Conservation (phyloP, 1,140 invertebrate species). For the Trypoxylus dichotomus region DNA sequence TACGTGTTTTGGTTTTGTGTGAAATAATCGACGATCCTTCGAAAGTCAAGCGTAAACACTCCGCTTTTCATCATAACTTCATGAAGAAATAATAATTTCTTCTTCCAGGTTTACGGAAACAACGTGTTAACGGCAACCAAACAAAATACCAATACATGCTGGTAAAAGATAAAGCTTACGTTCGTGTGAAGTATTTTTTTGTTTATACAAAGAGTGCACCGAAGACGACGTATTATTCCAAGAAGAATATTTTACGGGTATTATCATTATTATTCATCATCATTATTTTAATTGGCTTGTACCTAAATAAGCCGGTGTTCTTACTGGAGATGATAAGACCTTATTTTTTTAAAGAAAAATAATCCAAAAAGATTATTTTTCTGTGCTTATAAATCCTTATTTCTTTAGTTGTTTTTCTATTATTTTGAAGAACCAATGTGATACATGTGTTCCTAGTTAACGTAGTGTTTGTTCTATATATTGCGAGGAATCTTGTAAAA, state of each 20-base stretch:
- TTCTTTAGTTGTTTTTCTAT: not conserved
- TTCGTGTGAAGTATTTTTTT: slow-evolving; percentile 76
- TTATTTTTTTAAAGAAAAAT: not conserved
- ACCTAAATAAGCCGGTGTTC: not conserved
- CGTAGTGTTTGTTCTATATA: no score
- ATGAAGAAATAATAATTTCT: slow-evolving; percentile 41
- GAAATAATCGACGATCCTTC: slow-evolving; percentile 74
- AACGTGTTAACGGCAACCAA: not conserved
- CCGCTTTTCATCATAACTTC: no score
- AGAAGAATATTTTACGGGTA: not conserved
- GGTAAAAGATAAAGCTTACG: slow-evolving; percentile 74
- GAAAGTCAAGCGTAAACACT: slow-evolving; percentile 53
- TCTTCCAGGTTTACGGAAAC: slow-evolving; percentile 41
- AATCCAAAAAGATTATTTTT: not conserved
- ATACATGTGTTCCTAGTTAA: no score
- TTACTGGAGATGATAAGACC: not conserved
- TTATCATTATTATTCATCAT: not conserved
- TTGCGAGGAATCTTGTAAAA: no score
- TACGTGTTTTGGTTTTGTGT: slow-evolving; percentile 78
- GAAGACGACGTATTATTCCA: not conserved
- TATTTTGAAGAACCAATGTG: not conserved
- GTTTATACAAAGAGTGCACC: slow-evolving; percentile 65
- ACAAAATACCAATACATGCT: slow-evolving; percentile 64
- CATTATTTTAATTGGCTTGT: slow-evolving; percentile 2
- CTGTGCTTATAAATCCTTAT: no score